Percentiles rank a stretch among this genome's conserved stretches.
Evolutionary conservation across 2,113 vertebrate species (phyloP).

Genomic region (Pterophyllum scalare): DNA sequence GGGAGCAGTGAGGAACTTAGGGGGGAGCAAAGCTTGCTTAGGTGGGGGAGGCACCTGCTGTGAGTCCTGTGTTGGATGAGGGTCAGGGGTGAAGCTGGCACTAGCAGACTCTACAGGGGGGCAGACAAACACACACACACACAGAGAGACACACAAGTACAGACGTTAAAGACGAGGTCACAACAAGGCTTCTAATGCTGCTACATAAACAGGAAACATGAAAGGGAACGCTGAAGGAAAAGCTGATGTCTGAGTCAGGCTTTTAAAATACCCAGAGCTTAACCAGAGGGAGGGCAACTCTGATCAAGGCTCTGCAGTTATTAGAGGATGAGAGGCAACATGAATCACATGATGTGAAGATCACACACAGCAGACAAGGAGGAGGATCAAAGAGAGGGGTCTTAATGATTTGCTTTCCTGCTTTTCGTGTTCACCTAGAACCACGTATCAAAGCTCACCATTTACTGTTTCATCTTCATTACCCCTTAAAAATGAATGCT

Average conservation of each 20-base stretch:
- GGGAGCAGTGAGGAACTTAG: conserved; percentile 81
- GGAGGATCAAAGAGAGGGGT: conserved; percentile 17
- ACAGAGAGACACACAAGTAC: conserved; percentile 32
- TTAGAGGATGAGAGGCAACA: background rate
- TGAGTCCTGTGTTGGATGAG: conserved; percentile 72
- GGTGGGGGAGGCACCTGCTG: conserved; percentile 60
- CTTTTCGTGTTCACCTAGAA: conserved; percentile 10
- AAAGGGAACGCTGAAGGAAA: background rate
- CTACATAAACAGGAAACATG: background rate
- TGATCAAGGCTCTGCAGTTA: background rate
- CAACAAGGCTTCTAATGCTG: background rate
- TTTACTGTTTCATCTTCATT: background rate
- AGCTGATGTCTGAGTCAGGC: background rate
- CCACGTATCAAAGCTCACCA: background rate
- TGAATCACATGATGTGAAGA: background rate
- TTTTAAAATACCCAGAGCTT: conserved; percentile 8
- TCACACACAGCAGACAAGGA: background rate
- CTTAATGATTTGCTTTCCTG: conserved; percentile 5
- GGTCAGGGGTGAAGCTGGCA: conserved; percentile 75
- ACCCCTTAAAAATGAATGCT: background rate
- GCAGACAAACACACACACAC: conserved; percentile 11
- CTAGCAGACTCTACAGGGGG: conserved; percentile 81
- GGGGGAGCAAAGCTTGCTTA: conserved; percentile 88
- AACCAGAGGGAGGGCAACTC: background rate
- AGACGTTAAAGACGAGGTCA: conserved; percentile 14